phyloP scores from a whole-genome alignment of 2,113 vertebrate genomes.

The Cyphomyrus discorhynchus region DNA sequence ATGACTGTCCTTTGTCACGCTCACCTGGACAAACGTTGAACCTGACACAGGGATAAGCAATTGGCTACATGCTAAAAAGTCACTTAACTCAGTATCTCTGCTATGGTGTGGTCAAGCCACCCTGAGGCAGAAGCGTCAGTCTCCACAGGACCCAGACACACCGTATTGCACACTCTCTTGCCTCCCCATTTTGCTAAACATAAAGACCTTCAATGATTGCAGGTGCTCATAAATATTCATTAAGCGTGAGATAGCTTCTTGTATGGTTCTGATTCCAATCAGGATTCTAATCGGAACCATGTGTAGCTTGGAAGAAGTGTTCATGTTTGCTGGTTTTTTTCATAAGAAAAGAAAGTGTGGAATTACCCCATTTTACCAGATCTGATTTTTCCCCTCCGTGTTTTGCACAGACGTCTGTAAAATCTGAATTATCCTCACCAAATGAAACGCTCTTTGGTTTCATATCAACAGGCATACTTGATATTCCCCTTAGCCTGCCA shows the following conservation, averaged over 20 bases:
- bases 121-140: not conserved
- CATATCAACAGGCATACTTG: not conserved
- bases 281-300: not conserved
- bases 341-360: not conserved
- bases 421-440: not conserved
- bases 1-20: slow-evolving; percentile 79
- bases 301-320: not conserved
- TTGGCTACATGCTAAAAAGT: not conserved
- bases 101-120: too few species aligned
- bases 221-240: slow-evolving; percentile 15
- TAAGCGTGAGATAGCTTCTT: not conserved
- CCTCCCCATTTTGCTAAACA: not conserved
- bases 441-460: not conserved
- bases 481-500: not conserved
- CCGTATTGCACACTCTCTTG: not conserved
- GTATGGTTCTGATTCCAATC: slow-evolving; percentile 15
- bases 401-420: not conserved
- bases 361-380: not conserved
- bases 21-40: slow-evolving; percentile 67
- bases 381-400: not conserved
- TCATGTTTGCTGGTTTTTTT: slow-evolving; percentile 5
- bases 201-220: not conserved
- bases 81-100: not conserved
- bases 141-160: not conserved
- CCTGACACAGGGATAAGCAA: slow-evolving; percentile 51